Percentiles rank a stretch among this genome's conserved stretches.
Evolutionary conservation across 2,797 vertebrate species (phyloP).

Genomic region (Onychomys torridus): DNA sequence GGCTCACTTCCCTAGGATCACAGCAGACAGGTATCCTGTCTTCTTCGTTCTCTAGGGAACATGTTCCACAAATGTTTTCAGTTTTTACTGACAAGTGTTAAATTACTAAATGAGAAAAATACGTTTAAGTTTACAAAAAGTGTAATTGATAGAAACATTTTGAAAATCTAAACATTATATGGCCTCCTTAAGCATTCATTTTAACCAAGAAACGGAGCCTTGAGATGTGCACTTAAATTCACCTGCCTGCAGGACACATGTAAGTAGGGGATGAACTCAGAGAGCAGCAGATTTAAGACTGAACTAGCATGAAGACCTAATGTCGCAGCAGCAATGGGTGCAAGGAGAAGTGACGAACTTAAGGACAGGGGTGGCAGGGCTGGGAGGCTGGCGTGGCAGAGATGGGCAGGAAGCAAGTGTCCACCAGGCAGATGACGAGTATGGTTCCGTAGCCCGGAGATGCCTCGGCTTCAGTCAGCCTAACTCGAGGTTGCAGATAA

Average conservation of each 20-base stretch:
- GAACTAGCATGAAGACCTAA: neutral
- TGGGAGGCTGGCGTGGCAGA: neutral
- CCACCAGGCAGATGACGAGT: neutral
- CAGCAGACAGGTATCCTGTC: neutral
- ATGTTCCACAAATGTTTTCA: neutral
- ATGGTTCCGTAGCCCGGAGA: fast-evolving
- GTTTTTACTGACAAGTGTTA: neutral
- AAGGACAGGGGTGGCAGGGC: neutral
- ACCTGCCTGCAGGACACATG: neutral
- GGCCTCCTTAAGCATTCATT: neutral
- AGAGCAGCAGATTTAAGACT: neutral
- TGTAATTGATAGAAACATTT: slow-evolving; percentile 14
- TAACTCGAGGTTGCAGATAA: neutral
- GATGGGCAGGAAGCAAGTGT: neutral
- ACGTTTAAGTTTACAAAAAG: neutral
- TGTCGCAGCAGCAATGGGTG: neutral
- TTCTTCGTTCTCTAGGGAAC: neutral
- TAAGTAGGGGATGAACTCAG: neutral
- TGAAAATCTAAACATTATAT: neutral
- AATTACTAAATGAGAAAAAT: neutral
- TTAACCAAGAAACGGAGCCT: slow-evolving; percentile 7
- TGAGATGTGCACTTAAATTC: slow-evolving; percentile 28
- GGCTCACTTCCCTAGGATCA: neutral
- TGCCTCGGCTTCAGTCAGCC: neutral
- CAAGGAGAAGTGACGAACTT: neutral